These are phyloP conservation scores for Bruchidius siliquastri DNA, from an alignment of 2,888 invertebrate species.

Conservation along the genomic window DNA sequence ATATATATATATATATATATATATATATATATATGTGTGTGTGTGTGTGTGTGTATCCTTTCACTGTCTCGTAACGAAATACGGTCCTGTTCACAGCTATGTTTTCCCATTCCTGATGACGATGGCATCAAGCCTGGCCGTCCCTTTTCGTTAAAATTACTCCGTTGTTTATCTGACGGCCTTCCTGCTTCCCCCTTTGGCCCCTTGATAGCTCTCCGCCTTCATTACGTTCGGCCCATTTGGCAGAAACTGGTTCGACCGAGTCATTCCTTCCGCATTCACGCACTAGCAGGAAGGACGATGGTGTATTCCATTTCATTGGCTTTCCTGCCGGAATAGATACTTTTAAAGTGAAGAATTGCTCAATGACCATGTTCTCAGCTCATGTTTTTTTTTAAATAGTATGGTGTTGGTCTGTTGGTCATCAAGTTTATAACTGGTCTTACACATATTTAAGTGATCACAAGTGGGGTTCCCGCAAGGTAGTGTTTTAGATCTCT, in stretches of 20 bases:
- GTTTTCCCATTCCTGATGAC: not conserved
- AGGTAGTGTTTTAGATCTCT: no score
- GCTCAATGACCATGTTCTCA: no score
- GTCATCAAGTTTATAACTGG: no score
- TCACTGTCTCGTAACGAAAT: no score
- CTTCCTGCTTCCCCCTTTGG: not conserved
- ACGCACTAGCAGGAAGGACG: not conserved
- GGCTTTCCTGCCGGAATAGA: not conserved
- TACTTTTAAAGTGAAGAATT: no score
- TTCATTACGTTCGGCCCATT: conserved; percentile 11
- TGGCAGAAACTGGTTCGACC: not conserved
- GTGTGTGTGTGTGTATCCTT: no score
- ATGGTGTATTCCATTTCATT: not conserved
- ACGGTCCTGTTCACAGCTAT: not conserved
- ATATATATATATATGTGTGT: no score
- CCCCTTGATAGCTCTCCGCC: conserved; percentile 1
- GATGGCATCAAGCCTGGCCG: not conserved
- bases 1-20: no score
- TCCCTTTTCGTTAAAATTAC: not conserved
- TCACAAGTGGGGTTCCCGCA: no score
- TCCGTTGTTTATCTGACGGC: not conserved
- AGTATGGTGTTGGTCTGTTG: no score
- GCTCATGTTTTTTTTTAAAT: no score
- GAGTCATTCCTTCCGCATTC: not conserved
- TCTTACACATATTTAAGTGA: no score